Conservation (phyloP, 2,797 vertebrate genomes). For the Bradypus variegatus region DNA sequence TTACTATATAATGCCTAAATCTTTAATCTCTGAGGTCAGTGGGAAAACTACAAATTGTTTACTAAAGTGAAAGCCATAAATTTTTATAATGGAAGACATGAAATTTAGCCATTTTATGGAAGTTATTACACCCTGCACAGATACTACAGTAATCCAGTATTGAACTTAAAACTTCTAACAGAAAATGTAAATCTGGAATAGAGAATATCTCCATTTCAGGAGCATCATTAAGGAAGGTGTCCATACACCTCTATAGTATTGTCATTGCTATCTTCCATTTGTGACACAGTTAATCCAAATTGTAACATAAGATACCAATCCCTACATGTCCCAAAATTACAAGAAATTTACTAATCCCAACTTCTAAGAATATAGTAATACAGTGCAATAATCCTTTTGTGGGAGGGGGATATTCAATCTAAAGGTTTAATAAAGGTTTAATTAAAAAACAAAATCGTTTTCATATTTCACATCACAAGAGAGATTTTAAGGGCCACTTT, state of each 20-base stretch:
- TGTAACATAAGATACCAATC: neutral
- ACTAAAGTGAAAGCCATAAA: slow-evolving; percentile 16
- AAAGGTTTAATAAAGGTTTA: neutral
- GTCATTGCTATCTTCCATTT: neutral
- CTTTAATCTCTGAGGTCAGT: neutral
- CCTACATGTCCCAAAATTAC: neutral
- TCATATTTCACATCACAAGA: neutral
- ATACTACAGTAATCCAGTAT: neutral
- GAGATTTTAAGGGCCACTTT: neutral
- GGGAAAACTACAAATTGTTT: neutral
- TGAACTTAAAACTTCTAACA: neutral
- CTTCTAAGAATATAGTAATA: neutral
- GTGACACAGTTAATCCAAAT: neutral
- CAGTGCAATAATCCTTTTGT: neutral
- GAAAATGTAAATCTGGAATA: neutral
- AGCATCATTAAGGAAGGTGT: neutral
- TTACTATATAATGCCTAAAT: neutral
- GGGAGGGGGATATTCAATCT: neutral
- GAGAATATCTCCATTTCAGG: neutral
- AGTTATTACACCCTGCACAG: neutral
- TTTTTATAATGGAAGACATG: neutral
- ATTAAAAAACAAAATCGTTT: neutral
- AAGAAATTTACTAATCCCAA: neutral
- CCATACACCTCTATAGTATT: too few species aligned
- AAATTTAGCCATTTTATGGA: neutral